A percentile compares a stretch with the other conserved stretches of the same genome.
phyloP scores from a whole-genome alignment of 2,888 invertebrate species.

The Metallyticus violacea region DNA sequence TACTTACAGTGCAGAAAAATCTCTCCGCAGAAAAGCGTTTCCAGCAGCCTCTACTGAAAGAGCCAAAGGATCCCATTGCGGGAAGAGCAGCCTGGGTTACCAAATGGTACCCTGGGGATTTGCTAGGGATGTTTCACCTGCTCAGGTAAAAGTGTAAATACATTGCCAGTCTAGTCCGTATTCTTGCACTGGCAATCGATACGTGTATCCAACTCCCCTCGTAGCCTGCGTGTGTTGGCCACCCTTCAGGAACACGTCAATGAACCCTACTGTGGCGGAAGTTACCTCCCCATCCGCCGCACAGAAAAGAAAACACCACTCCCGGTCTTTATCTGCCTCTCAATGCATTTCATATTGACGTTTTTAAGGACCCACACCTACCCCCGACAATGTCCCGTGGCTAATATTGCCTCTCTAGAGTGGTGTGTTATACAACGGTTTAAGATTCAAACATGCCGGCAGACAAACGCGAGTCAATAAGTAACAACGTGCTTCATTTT shows the following conservation, averaged over 20 bases:
- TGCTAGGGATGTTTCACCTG: not conserved
- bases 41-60: not conserved
- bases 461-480: too few relatives aligned
- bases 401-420: too few relatives aligned
- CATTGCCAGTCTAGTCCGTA: not conserved
- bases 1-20: too few relatives aligned
- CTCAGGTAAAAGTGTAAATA: not conserved
- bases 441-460: not conserved
- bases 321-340: too few relatives aligned
- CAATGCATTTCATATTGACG: not conserved
- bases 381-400: too few relatives aligned
- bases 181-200: not conserved
- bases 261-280: not conserved
- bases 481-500: too few relatives aligned
- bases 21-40: not conserved
- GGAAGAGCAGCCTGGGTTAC: not conserved
- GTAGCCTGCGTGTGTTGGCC: too few relatives aligned
- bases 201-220: not conserved
- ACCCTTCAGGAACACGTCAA: not conserved
- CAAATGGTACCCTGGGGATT: too few relatives aligned
- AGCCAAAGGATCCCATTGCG: not conserved
- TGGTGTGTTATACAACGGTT: not conserved
- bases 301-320: not conserved
- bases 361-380: not conserved
- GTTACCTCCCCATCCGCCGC: not conserved